Evolutionary conservation across 1,140 invertebrate genomes (phyloP).

Genomic region (Drosophila mauritiana): DNA sequence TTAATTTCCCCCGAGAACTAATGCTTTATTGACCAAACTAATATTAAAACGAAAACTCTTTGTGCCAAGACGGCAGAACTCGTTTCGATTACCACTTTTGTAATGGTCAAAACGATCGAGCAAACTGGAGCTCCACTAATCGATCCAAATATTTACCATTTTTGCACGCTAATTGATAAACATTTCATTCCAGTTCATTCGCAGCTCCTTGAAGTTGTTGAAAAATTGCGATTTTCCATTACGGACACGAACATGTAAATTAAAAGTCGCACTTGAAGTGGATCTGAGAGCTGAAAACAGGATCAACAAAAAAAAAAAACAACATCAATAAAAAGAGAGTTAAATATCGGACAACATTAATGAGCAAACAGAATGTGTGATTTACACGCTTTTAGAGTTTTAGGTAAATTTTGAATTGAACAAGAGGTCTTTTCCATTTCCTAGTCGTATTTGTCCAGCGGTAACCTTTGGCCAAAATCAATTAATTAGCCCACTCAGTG

Average conservation of each 20-base stretch:
- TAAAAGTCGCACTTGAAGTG: slow-evolving; percentile 12
- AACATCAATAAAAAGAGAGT: slow-evolving; percentile 1
- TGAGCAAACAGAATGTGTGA: slow-evolving; percentile 9
- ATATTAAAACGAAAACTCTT: background rate
- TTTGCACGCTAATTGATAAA: slow-evolving; percentile 42
- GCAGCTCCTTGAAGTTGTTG: slow-evolving; percentile 6
- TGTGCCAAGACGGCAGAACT: slow-evolving; percentile 7
- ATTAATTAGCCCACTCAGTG: slow-evolving; percentile 52
- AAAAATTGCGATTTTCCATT: slow-evolving; percentile 33
- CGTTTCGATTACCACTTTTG: slow-evolving; percentile 9
- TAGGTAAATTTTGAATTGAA: background rate
- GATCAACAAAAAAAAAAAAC: too few species aligned
- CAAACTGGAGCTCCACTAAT: slow-evolving; percentile 17
- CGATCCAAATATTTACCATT: slow-evolving; percentile 45
- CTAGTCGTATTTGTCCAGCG: slow-evolving; percentile 10
- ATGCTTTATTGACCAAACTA: background rate
- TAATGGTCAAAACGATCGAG: background rate
- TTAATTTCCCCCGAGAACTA: too few species aligned
- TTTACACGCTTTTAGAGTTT: background rate
- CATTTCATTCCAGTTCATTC: slow-evolving; percentile 22
- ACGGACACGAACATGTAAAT: slow-evolving; percentile 23
- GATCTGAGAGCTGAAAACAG: slow-evolving; percentile 1
- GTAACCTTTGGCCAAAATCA: slow-evolving; percentile 50
- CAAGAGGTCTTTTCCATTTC: slow-evolving; percentile 5
- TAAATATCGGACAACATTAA: too few species aligned